These are phyloP conservation scores for Porites divaricata DNA, from an alignment of 92 coral and sea anemone species.

Conservation along the genomic window DNA sequence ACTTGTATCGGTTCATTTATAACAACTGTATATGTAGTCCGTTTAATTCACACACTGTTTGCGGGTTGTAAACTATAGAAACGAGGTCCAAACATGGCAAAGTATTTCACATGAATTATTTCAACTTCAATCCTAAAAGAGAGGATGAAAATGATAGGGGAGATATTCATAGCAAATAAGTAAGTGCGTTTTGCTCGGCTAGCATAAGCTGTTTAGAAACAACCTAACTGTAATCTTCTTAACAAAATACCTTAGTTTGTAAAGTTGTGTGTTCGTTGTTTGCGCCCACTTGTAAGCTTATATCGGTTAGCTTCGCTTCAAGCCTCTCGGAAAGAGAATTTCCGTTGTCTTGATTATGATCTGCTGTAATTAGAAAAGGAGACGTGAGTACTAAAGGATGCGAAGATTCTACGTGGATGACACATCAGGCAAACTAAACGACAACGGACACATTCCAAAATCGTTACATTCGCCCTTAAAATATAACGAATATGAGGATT, in stretches of 20 bases:
- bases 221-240: too few species aligned
- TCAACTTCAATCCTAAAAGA: not conserved
- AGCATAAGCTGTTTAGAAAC: not conserved
- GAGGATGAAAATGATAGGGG: not conserved
- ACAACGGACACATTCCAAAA: constrained; percentile 28
- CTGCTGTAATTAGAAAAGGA: constrained; percentile 17
- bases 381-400: constrained; percentile 8
- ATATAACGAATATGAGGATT: too few species aligned
- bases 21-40: not conserved
- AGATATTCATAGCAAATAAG: not conserved
- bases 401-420: constrained; percentile 11
- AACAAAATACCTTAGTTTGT: not conserved
- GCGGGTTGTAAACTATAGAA: not conserved
- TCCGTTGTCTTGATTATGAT: constrained; percentile 20
- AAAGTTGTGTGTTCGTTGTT: constrained; percentile 6
- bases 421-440: not conserved
- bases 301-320: constrained; percentile 76
- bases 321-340: constrained; percentile 70
- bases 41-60: constrained; percentile 11
- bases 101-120: not conserved
- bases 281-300: constrained; percentile 42
- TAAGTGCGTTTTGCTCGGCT: not conserved
- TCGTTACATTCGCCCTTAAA: constrained; percentile 9
- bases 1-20: constrained; percentile 25
- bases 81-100: too few species aligned